Evolutionary conservation across 2,888 invertebrate genomes (phyloP).

Genomic region (Catocala sponsa): DNA sequence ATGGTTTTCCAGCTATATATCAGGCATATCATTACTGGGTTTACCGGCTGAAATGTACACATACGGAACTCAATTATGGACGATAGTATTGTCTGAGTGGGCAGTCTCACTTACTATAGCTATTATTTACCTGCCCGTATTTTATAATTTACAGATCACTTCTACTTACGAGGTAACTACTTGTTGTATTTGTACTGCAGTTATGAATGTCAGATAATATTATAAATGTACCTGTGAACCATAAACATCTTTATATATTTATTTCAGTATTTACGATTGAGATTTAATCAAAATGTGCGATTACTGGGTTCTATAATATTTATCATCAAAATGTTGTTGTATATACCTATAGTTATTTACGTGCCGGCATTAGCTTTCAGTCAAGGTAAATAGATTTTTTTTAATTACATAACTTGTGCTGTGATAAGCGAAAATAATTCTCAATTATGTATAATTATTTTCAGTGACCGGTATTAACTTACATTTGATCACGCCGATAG

Average conservation of each 20-base stretch:
- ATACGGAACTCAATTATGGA: slow-evolving; percentile 92
- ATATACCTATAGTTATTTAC: slow-evolving; percentile 95
- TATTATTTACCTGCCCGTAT: slow-evolving; percentile 91
- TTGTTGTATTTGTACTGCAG: not conserved
- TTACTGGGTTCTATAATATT: slow-evolving; percentile 91
- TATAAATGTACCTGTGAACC: not conserved
- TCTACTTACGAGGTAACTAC: slow-evolving; percentile 91
- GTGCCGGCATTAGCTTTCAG: slow-evolving; percentile 95
- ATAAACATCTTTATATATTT: too few relatives aligned
- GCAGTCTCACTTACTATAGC: slow-evolving; percentile 91
- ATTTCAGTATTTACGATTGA: slow-evolving; percentile 89
- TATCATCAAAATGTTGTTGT: slow-evolving; percentile 92
- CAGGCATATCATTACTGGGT: slow-evolving; percentile 92
- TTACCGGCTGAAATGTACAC: slow-evolving; percentile 93
- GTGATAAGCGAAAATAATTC: not conserved
- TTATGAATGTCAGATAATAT: not conserved
- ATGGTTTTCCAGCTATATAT: slow-evolving; percentile 89
- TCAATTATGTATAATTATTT: slow-evolving; percentile 51
- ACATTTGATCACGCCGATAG: slow-evolving; percentile 93
- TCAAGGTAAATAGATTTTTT: slow-evolving; percentile 88
- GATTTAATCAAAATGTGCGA: slow-evolving; percentile 91
- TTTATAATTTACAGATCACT: slow-evolving; percentile 91
- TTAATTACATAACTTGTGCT: not conserved
- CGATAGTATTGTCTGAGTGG: slow-evolving; percentile 89
- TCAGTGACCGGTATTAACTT: slow-evolving; percentile 94